phyloP scores from a whole-genome alignment of 1,140 invertebrate species.

The Orussus abietinus region DNA sequence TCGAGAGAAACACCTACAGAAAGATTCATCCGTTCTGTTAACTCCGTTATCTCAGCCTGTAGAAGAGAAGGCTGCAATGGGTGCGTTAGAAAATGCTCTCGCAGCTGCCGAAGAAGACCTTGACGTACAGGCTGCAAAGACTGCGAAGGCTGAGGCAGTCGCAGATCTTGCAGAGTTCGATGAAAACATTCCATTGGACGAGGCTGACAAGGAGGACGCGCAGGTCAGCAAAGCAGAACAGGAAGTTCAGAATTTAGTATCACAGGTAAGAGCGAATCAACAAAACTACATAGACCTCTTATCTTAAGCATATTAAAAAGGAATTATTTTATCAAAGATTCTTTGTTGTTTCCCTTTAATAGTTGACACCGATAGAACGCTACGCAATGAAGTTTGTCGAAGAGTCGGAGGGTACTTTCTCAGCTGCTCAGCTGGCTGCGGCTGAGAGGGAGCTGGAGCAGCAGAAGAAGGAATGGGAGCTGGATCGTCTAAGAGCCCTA shows the following conservation, averaged over 20 bases:
- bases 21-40: constrained; percentile 19
- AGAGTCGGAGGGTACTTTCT: constrained; percentile 77
- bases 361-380: constrained; percentile 87
- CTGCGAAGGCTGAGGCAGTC: constrained; percentile 86
- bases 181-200: constrained; percentile 89
- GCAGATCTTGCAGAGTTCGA: constrained; percentile 95
- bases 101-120: constrained; percentile 92
- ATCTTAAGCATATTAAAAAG: constrained; percentile 18
- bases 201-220: constrained; percentile 59
- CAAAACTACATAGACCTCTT: constrained; percentile 12
- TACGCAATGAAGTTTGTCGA: constrained; percentile 94
- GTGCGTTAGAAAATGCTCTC: constrained; percentile 76
- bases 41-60: constrained; percentile 23
- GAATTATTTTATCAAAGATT: constrained; percentile 2
- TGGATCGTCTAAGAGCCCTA: constrained; percentile 71
- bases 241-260: constrained; percentile 76
- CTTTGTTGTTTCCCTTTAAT: constrained; percentile 23
- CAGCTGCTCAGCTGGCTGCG: constrained; percentile 77
- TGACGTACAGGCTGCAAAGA: constrained; percentile 86
- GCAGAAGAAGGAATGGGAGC: constrained; percentile 92
- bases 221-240: constrained; percentile 78
- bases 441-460: constrained; percentile 88
- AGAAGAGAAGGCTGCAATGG: constrained; percentile 62
- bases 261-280: constrained; percentile 62
- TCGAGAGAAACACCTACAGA: constrained; percentile 37